Conservation (phyloP, 1,140 invertebrate species). For the Aricia agestis region DNA sequence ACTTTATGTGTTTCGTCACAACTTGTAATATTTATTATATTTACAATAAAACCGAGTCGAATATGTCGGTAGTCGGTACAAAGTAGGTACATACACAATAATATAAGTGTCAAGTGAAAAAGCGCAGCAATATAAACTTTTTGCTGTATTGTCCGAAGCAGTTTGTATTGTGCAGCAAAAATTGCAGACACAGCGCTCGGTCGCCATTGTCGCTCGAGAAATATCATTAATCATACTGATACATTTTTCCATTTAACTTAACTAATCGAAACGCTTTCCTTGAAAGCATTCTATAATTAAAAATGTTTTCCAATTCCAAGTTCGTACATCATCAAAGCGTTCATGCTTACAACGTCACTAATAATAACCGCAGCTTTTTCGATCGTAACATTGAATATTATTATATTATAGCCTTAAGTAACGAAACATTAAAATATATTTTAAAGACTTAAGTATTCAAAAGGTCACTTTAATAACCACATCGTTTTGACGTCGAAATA, state of each 20-base stretch:
- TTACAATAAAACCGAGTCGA: too few species aligned
- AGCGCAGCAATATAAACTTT: neutral
- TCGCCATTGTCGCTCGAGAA: constrained; percentile 7
- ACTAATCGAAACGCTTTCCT: constrained; percentile 9
- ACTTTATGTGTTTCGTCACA: too few species aligned
- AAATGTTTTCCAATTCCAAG: neutral
- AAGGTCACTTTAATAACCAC: too few species aligned
- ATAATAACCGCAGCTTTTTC: too few species aligned
- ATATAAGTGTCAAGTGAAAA: neutral
- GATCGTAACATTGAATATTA: too few species aligned
- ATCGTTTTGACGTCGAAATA: too few species aligned
- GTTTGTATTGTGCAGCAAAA: constrained; percentile 8
- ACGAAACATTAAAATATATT: too few species aligned
- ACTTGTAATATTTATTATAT: too few species aligned
- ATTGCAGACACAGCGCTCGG: constrained; percentile 4
- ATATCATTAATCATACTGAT: constrained; percentile 6
- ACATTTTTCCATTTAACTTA: constrained; percentile 16
- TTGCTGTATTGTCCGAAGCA: neutral
- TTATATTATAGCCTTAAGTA: too few species aligned
- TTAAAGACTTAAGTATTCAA: too few species aligned
- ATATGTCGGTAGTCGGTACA: neutral
- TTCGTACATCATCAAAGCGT: too few species aligned
- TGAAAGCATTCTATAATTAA: constrained; percentile 1
- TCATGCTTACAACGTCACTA: too few species aligned
- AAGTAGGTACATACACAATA: neutral